phyloP scores from a whole-genome alignment of 2,888 invertebrate genomes.

The Ephialtes manifestator region DNA sequence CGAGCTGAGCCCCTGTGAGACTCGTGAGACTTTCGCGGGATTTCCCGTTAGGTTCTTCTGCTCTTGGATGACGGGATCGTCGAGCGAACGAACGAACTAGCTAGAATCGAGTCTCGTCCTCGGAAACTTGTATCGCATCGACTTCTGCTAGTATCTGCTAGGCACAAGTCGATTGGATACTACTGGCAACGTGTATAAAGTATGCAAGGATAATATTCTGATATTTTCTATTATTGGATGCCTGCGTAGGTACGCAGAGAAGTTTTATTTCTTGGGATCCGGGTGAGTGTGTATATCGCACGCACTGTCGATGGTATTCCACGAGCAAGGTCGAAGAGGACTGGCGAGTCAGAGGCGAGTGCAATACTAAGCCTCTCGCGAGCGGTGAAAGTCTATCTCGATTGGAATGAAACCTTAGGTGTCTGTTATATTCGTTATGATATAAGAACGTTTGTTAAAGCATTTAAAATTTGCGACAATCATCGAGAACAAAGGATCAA shows the following conservation, averaged over 20 bases:
- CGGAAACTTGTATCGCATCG: constrained; percentile 37
- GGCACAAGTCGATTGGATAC: background rate
- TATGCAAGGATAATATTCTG: background rate
- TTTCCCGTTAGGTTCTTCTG: constrained; percentile 67
- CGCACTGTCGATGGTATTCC: constrained; percentile 54
- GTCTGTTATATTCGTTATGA: constrained; percentile 20
- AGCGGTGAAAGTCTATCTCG: constrained; percentile 64
- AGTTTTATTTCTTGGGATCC: constrained; percentile 1
- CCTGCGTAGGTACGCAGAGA: background rate
- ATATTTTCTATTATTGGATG: constrained; percentile 5
- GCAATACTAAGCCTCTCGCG: constrained; percentile 21
- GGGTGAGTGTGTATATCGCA: constrained; percentile 1
- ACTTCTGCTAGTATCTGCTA: background rate
- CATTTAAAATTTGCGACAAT: background rate
- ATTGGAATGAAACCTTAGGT: constrained; percentile 45
- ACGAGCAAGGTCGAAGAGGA: constrained; percentile 61
- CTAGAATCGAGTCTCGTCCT: constrained; percentile 26
- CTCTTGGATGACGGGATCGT: constrained; percentile 61
- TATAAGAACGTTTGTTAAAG: background rate
- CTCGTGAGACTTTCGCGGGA: constrained; percentile 67
- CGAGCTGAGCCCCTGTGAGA: constrained; percentile 26
- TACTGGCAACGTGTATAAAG: background rate
- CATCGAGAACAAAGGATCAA: background rate
- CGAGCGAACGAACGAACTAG: constrained; percentile 5
- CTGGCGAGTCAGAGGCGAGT: constrained; percentile 48